phyloP scores from a whole-genome alignment of 1,140 invertebrate species.

The Linepithema humile region DNA sequence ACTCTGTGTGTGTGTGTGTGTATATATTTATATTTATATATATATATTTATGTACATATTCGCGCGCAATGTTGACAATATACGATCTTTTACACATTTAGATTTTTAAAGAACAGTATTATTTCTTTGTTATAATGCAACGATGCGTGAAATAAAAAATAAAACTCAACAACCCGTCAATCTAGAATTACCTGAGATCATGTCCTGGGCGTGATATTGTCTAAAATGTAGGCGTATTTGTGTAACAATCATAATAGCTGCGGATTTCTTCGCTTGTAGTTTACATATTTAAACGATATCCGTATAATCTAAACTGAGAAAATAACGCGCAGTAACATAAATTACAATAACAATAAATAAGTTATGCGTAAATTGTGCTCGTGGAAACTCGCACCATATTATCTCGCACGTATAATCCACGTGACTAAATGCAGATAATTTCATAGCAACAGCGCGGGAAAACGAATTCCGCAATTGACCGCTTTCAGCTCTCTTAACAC shows the following conservation, averaged over 20 bases:
- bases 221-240: constrained; percentile 8
- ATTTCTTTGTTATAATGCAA: not conserved
- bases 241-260: not conserved
- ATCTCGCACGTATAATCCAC: not conserved
- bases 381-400: not conserved
- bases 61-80: not conserved
- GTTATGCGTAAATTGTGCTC: constrained; percentile 25
- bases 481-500: not conserved
- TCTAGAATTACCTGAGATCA: constrained; percentile 18
- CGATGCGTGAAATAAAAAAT: not conserved
- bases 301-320: constrained; percentile 1
- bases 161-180: not conserved
- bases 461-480: not conserved
- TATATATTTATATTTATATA: too few species aligned
- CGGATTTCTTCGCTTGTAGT: not conserved
- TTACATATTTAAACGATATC: not conserved
- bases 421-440: constrained; percentile 3
- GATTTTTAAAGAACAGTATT: constrained; percentile 6
- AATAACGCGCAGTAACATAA: constrained; percentile 8
- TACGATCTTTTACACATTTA: constrained; percentile 13
- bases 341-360: constrained; percentile 36
- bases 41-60: not conserved
- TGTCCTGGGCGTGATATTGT: not conserved
- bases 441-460: not conserved
- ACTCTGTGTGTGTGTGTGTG: too few species aligned